A percentile compares a stretch with the other conserved stretches of the same genome.
phyloP scores from a whole-genome alignment of 2,797 vertebrate species.

The Hipposideros larvatus region DNA sequence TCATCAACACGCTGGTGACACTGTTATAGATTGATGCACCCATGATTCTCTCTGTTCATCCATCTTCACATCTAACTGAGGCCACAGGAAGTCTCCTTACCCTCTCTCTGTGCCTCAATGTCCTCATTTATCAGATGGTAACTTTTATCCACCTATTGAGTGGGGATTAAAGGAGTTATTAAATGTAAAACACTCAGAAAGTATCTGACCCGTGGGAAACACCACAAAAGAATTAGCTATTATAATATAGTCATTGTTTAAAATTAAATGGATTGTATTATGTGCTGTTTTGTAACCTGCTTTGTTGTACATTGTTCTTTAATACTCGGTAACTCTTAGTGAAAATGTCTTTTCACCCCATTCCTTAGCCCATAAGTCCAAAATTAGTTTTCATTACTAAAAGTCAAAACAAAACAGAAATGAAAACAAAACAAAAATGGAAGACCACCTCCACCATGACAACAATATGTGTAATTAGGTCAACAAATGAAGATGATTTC shows the following conservation, averaged over 20 bases:
- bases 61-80: too few relatives aligned
- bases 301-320: background rate
- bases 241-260: background rate
- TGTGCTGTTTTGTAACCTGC: background rate
- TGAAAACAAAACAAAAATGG: background rate
- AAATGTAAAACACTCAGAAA: background rate
- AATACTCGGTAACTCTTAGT: background rate
- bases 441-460: background rate
- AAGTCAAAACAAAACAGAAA: background rate
- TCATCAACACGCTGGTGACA: background rate
- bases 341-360: background rate
- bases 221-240: background rate
- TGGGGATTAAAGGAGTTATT: background rate
- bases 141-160: background rate
- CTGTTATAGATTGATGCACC: fast-evolving
- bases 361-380: background rate
- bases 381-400: background rate
- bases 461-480: fast-evolving
- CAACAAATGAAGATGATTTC: background rate
- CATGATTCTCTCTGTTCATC: background rate
- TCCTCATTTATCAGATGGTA: background rate
- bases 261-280: background rate
- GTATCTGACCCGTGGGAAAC: too few relatives aligned
- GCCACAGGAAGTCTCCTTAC: background rate
- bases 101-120: background rate